Evolutionary conservation across 2,888 invertebrate species (phyloP).

Genomic region (Branchellion lobata): DNA sequence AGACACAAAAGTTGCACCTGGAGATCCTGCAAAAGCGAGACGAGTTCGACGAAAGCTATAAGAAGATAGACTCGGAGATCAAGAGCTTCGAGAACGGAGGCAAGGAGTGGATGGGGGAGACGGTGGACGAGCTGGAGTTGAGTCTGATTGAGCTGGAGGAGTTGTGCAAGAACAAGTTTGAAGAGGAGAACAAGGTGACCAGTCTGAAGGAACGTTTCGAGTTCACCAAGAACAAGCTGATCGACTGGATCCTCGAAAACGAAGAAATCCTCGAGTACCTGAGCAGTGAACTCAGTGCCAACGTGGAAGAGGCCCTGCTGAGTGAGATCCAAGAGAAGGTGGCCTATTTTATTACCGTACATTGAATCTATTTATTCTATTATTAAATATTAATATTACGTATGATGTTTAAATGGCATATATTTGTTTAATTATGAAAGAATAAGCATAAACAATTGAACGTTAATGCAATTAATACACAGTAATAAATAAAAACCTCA

Average conservation of each 20-base stretch:
- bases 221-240: background rate
- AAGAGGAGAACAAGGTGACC: slow-evolving; percentile 12
- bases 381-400: too few species aligned
- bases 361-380: background rate
- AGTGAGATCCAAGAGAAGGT: background rate
- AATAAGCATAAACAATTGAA: too few species aligned
- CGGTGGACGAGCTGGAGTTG: slow-evolving; percentile 2
- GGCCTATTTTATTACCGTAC: too few species aligned
- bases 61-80: background rate
- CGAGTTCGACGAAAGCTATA: background rate
- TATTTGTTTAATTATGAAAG: too few species aligned
- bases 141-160: slow-evolving; percentile 12
- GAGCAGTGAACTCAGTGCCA: slow-evolving; percentile 7
- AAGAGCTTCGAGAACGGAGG: background rate
- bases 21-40: background rate
- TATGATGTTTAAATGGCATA: too few species aligned
- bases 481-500: too few species aligned
- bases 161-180: slow-evolving; percentile 18
- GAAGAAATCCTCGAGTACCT: slow-evolving; percentile 18
- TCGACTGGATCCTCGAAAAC: slow-evolving; percentile 29
- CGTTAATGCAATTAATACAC: too few species aligned
- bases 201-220: slow-evolving; percentile 7
- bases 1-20: background rate
- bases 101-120: slow-evolving; percentile 17
- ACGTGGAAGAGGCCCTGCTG: background rate